A percentile compares a stretch with the other conserved stretches of the same genome.
Conservation (phyloP, 2,797 vertebrate species). For the Oreonectes daqikongensis region DNA sequence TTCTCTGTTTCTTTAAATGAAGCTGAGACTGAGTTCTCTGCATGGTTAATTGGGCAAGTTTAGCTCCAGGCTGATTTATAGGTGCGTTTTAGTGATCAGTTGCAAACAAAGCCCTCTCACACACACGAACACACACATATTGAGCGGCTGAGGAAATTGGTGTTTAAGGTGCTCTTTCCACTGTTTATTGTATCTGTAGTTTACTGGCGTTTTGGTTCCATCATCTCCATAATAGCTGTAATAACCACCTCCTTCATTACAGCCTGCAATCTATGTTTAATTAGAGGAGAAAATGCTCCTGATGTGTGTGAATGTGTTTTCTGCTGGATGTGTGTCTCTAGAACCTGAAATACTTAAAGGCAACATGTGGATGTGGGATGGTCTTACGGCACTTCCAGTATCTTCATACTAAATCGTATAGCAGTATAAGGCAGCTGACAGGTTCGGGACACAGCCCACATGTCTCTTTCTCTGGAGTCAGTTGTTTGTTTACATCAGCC, state of each 20-base stretch:
- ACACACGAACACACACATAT: neutral
- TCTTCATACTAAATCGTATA: too few relatives aligned
- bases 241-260: conserved; percentile 25
- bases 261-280: conserved; percentile 22
- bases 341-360: neutral
- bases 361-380: neutral
- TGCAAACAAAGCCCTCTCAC: conserved; percentile 5
- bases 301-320: neutral
- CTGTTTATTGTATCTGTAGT: conserved; percentile 10
- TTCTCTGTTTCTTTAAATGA: conserved; percentile 10
- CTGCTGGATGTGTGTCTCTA: neutral
- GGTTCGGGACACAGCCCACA: neutral
- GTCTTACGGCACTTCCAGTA: neutral
- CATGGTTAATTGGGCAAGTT: conserved; percentile 36
- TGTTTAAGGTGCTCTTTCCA: neutral
- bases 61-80: conserved; percentile 28
- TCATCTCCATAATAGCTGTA: conserved; percentile 18
- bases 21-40: conserved; percentile 1
- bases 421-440: too few relatives aligned
- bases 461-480: neutral
- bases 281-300: conserved; percentile 5
- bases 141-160: neutral
- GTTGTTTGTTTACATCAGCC: neutral
- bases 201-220: conserved; percentile 16
- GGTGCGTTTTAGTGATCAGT: conserved; percentile 12